Evolutionary conservation across 2,797 vertebrate species (phyloP).

Genomic region (Onychomys leucogaster): DNA sequence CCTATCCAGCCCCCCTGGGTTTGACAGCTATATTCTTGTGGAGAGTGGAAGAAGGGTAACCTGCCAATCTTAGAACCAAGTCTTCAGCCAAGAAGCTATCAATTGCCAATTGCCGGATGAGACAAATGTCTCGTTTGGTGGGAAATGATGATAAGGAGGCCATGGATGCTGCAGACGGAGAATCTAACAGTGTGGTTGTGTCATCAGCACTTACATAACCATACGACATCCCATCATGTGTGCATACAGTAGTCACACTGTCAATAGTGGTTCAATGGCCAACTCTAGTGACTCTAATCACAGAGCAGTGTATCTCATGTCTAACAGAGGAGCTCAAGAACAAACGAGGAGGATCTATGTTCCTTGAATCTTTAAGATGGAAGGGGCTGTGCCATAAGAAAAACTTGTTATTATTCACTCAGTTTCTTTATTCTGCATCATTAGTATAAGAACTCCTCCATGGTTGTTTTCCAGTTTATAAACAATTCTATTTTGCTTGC

Average conservation of each 20-base stretch:
- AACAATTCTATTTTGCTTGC: neutral
- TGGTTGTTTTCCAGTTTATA: neutral
- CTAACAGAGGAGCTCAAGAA: neutral
- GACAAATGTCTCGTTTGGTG: neutral
- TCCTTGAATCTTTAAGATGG: neutral
- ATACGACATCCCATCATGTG: no score
- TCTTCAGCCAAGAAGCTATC: neutral
- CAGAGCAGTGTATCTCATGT: neutral
- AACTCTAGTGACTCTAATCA: neutral
- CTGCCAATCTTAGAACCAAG: neutral
- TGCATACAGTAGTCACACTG: neutral
- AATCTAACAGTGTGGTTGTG: no score
- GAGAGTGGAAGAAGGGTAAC: no score
- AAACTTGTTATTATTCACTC: neutral
- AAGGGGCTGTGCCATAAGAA: neutral
- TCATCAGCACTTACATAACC: neutral
- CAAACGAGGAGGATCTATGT: neutral
- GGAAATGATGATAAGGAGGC: no score
- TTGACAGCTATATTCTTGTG: neutral
- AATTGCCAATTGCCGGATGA: neutral
- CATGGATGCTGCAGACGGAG: rapidly evolving
- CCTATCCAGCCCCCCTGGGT: neutral
- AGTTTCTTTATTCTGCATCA: neutral
- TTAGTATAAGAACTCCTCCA: neutral
- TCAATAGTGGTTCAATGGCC: neutral